These are phyloP conservation scores for Riparia riparia DNA, from an alignment of 2,113 vertebrate genomes.

Conservation along the genomic window DNA sequence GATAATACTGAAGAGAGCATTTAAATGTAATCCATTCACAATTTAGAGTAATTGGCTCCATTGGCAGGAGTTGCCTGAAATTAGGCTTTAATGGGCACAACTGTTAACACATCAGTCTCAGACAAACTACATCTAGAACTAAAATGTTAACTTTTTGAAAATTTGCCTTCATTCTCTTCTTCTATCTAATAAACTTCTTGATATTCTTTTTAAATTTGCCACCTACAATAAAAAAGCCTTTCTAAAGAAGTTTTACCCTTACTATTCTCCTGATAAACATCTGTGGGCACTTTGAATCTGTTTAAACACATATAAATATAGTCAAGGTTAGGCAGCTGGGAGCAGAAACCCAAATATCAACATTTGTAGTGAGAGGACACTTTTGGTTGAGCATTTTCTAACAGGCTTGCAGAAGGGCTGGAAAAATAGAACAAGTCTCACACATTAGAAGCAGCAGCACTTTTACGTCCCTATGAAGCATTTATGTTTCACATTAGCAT, in stretches of 20 bases:
- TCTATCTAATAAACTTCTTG: not conserved
- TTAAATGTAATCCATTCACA: conserved; percentile 44
- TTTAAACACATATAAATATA: not conserved
- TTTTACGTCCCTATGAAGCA: not conserved
- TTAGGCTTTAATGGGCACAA: not conserved
- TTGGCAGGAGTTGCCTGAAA: conserved; percentile 28
- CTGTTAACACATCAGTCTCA: not conserved
- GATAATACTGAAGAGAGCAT: conserved; percentile 3
- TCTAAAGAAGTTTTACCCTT: not conserved
- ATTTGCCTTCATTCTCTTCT: not conserved
- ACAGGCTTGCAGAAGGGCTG: not conserved
- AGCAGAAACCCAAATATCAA: not conserved
- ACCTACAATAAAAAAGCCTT: not conserved
- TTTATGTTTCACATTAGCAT: conserved; percentile 27
- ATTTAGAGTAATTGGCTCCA: conserved; percentile 22
- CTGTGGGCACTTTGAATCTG: not conserved
- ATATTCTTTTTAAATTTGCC: not conserved
- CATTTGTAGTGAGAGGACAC: accelerated
- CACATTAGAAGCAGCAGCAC: not conserved
- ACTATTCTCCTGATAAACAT: not conserved
- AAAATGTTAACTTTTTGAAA: not conserved
- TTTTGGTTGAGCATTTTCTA: not conserved
- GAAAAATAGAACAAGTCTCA: not conserved
- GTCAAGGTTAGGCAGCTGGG: not conserved
- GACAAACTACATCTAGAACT: not conserved